Conservation (phyloP, 2,797 vertebrate species). For the Mus caroli region DNA sequence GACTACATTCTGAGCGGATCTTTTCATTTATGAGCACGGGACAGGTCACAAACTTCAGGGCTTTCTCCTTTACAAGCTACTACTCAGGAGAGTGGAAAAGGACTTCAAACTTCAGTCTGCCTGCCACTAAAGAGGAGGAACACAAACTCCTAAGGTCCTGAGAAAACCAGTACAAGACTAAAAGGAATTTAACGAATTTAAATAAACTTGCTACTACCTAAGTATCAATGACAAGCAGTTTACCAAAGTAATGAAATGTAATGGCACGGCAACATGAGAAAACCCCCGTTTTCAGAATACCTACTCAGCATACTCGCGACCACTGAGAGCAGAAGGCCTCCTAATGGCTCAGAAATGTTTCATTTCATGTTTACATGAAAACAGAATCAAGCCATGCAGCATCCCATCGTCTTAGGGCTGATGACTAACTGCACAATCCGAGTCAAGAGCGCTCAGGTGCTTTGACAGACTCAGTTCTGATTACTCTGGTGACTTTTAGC, state of each 20-base stretch:
- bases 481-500: neutral
- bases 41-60: conserved; percentile 17
- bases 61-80: neutral
- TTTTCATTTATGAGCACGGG: conserved; percentile 12
- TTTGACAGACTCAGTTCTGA: neutral
- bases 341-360: neutral
- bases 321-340: conserved; percentile 5
- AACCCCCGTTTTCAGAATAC: neutral
- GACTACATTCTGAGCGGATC: neutral
- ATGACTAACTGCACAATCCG: neutral
- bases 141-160: neutral
- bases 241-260: conserved; percentile 30
- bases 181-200: conserved; percentile 9
- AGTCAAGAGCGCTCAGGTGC: neutral
- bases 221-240: neutral
- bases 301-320: neutral
- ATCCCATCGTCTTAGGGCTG: conserved; percentile 1
- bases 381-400: conserved; percentile 3
- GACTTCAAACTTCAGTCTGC: neutral
- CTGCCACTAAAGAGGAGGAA: neutral
- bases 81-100: neutral
- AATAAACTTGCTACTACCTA: neutral
- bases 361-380: too few relatives aligned
- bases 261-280: conserved; percentile 11
- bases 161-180: conserved; percentile 21